Evolutionary conservation across 2,113 vertebrate genomes (phyloP).

Genomic region (Pluvialis apricaria): DNA sequence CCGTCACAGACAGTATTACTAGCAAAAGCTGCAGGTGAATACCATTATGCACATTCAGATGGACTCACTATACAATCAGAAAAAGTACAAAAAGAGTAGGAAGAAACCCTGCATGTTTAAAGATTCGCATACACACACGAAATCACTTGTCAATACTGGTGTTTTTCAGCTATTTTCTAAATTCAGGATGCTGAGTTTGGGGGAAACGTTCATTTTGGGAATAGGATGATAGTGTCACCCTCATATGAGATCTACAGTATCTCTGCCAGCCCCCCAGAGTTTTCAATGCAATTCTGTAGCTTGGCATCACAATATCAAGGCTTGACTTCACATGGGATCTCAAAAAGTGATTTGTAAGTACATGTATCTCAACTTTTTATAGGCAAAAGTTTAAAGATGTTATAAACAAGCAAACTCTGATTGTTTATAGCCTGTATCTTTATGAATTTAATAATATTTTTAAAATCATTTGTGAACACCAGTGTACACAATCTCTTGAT

Average conservation of each 20-base stretch:
- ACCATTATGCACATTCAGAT: background rate
- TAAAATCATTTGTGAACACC: background rate
- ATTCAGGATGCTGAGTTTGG: background rate
- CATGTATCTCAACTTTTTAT: background rate
- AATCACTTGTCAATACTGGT: background rate
- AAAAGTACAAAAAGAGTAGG: background rate
- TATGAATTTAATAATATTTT: background rate
- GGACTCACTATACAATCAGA: background rate
- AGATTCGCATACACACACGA: background rate
- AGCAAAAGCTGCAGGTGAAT: background rate
- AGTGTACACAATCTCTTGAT: background rate
- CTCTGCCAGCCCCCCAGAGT: background rate
- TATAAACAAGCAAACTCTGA: background rate
- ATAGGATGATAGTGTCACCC: background rate
- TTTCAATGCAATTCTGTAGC: background rate
- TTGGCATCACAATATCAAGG: background rate
- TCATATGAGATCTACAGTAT: background rate
- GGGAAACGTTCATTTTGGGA: background rate
- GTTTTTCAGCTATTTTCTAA: background rate
- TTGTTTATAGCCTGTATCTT: background rate
- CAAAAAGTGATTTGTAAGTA: background rate
- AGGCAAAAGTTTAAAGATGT: background rate
- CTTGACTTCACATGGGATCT: background rate
- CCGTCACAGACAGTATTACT: background rate
- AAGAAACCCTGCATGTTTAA: background rate